phyloP scores from a whole-genome alignment of 2,888 invertebrate species.

The Oasisia sp. region DNA sequence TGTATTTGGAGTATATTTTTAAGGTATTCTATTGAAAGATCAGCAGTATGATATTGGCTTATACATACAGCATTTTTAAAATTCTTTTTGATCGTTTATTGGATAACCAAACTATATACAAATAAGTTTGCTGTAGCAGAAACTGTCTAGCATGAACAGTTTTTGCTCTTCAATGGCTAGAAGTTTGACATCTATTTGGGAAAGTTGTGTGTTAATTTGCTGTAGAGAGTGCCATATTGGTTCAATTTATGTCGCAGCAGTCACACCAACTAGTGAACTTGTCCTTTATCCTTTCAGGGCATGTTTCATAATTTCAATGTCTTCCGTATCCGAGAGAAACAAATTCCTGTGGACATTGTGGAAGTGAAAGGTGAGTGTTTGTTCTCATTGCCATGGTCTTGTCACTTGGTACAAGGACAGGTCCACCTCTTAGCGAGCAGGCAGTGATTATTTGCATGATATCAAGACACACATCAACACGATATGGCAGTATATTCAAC shows the following conservation, averaged over 20 bases:
- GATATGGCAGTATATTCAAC: too few species aligned
- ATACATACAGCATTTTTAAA: background rate
- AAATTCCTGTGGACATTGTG: slow-evolving; percentile 96
- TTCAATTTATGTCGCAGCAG: background rate
- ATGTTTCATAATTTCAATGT: slow-evolving; percentile 99
- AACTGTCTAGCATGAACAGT: too few species aligned
- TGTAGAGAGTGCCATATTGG: background rate
- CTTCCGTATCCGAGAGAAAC: slow-evolving; percentile 97
- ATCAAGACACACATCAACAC: background rate
- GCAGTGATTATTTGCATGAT: background rate
- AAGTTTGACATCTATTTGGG: too few species aligned
- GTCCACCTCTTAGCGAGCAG: too few species aligned
- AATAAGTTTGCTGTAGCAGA: too few species aligned
- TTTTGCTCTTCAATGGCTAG: too few species aligned
- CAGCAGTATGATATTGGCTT: background rate
- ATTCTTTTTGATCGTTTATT: background rate
- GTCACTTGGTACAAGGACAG: too few species aligned
- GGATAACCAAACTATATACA: background rate
- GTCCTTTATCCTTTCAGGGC: slow-evolving; percentile 70
- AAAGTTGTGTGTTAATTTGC: too few species aligned
- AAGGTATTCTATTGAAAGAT: background rate
- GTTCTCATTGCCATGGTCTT: background rate
- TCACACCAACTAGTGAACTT: background rate
- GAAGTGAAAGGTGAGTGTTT: slow-evolving; percentile 79
- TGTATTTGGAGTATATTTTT: background rate